Base-by-base conservation (phyloP, 2,113 vertebrate species). In the Alectura lathami region DNA sequence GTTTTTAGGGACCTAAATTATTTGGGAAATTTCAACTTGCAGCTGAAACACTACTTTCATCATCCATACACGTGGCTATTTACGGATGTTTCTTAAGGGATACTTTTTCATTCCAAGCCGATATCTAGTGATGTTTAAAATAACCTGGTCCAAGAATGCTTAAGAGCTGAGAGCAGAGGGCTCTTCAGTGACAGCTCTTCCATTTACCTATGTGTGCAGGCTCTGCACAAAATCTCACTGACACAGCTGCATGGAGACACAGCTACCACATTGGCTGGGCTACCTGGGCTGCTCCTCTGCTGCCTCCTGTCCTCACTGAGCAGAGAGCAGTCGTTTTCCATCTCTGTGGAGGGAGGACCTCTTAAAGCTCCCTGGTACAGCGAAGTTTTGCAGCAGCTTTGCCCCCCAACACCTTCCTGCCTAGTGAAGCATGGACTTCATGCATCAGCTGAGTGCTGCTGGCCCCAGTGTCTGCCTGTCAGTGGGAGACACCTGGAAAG, bases 51-150 rank as follows among this genome's bases (percentile, higher is more conserved):
- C 29, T 73, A n/a, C 43, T 62, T 85, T 80, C n/a, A 57, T 45
- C 45, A 86, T 80, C 75, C 30, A 26, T 74, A 62, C 42, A 83
- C 13, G 24, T 21, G 40, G 34, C 80, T 80, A 90, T 95, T 75
- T 77, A 47, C 73, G 64, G 86, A 88, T 59, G 27, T 43, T 30
- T 89, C 88, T 93, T 91, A 50, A 82, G 67, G 67, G 63, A 36
- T 53, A 22, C 8, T 62, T 94, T 60, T 93, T 82, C 70, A 30
- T 88, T 89, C 59, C 72, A 88, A 81, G 54, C 6, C 59, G 80
- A 36, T 53, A 43, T 88, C 88, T 59, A 34, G 78, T 89, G 95
- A 88, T 47, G 53, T 93, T 89, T 85, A 66, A 80, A 88, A 62
- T 10, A 76, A 68, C 32, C n/a, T 80, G 78, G 27, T 34, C 45